A percentile compares a stretch with the other conserved stretches of the same genome.
Evolutionary conservation across 2,113 vertebrate genomes (phyloP).

Genomic region (Callospermophilus lateralis): DNA sequence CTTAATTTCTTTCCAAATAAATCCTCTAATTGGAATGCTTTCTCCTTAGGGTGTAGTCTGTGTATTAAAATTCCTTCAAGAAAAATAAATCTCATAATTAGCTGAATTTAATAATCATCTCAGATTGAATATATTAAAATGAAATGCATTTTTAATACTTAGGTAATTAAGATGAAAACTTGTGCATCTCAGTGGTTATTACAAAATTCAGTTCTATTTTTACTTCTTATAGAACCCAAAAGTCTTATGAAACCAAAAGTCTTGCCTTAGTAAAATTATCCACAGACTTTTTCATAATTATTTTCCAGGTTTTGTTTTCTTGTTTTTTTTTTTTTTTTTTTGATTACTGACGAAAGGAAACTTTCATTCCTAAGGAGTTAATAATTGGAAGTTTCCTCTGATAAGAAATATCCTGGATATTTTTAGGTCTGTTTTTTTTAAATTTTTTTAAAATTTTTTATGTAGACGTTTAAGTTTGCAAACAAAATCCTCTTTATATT

Average conservation of each 20-base stretch:
- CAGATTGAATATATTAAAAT: slow-evolving; percentile 6
- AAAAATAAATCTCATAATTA: slow-evolving; percentile 54
- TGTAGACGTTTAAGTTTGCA: background rate
- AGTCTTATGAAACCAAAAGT: too few relatives aligned
- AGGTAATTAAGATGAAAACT: slow-evolving; percentile 24
- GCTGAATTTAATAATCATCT: slow-evolving; percentile 17
- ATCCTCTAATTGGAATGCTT: background rate
- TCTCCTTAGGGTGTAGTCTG: background rate
- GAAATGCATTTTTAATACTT: slow-evolving; percentile 33
- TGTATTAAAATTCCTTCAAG: slow-evolving; percentile 28
- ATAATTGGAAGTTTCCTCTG: background rate
- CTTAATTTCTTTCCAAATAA: slow-evolving; percentile 52
- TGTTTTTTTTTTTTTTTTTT: background rate
- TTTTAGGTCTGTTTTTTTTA: background rate
- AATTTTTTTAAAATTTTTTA: too few relatives aligned
- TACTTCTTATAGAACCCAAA: background rate
- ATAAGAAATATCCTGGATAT: background rate
- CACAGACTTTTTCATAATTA: background rate
- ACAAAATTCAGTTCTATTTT: background rate
- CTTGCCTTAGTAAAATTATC: background rate
- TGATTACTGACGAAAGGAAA: background rate
- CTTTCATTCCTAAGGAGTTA: background rate
- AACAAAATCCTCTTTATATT: background rate
- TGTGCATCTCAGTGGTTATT: background rate
- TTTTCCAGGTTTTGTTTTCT: background rate